Evolutionary conservation across 2,113 vertebrate genomes (phyloP), one percentile per base, ranked within the genome.

Genomic region (Otus sunia): DNA sequence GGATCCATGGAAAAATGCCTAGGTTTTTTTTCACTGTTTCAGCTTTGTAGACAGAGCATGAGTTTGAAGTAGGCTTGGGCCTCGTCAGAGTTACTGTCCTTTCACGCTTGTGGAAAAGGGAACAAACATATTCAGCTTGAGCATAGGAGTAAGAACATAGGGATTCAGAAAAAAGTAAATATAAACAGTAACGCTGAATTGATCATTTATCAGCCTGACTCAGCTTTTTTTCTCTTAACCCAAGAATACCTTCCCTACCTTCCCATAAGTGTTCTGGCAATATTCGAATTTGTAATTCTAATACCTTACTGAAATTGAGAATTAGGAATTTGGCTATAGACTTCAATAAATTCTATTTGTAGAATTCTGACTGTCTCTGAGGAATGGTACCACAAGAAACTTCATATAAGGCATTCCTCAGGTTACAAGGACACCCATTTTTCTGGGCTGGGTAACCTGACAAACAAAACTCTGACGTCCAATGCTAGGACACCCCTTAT

Each of bases 81-180:
- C 14, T 26, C 5, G 2, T 49, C 41, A 68, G 30, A 69, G 5
- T 22, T 3, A 0, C 4, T 56, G 15, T 47, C 6, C 41, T 88
- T 74, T 68, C 34, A 68, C 1, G 2, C 4, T 58, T 66, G 14
- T 58, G 16, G 11, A 73, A 84, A 87, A 0, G 3, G 9, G 10
- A 74, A 39, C 16, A 76, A 37, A 1, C 4, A 88, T 69, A 64
- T 68, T 73, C 21, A 32, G 4, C 11, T 37, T 85, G 4, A 55
- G 17, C 9, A 30, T 3, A 34, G 12, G 5, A 7, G 1, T 50
- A 45, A 52, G 11, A 66, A 52, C 4, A 25, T 0, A 49, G n/a
- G 32, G 0, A 0, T 74, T 78, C 39, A 58, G 22, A 67, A 74
- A 58, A 71, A 45, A 3, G 22, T 27, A 59, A n/a, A 34, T 43